These are phyloP conservation scores for Macrophya annulata DNA, from an alignment of 2,888 invertebrate genomes.

Conservation along the genomic window DNA sequence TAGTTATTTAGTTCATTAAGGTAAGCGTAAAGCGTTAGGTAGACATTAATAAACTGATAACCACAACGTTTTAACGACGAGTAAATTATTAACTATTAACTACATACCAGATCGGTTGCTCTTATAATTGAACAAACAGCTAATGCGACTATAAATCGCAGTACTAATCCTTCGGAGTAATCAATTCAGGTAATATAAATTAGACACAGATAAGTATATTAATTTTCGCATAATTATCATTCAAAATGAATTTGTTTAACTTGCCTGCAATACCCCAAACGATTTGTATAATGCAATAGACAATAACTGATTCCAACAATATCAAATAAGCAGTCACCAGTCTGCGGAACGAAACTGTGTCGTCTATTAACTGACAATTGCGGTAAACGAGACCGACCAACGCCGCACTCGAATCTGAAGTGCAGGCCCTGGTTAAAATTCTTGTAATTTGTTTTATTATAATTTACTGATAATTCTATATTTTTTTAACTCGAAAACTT, in stretches of 20 bases:
- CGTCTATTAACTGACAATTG: constrained; percentile 48
- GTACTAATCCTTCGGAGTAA: not conserved
- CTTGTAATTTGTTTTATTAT: no score
- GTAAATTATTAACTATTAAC: no score
- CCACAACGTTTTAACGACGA: no score
- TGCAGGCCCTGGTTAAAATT: no score
- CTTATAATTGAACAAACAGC: not conserved
- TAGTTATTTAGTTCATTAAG: no score
- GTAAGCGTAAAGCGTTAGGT: no score
- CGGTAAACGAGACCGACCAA: not conserved
- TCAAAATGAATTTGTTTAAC: constrained; percentile 21
- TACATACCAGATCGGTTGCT: no score
- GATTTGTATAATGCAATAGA: constrained; percentile 28
- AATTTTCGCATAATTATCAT: constrained; percentile 14
- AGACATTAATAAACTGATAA: no score
- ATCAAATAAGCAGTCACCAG: not conserved
- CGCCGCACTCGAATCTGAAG: no score
- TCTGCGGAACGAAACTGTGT: constrained; percentile 33
- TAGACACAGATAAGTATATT: not conserved
- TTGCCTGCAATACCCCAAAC: not conserved
- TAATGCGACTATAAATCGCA: not conserved
- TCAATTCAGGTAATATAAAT: not conserved
- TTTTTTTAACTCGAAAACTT: no score
- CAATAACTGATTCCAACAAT: constrained; percentile 13
- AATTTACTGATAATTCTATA: no score